Conservation (phyloP, 2,797 vertebrate genomes). For the Telmatherina bonti region DNA sequence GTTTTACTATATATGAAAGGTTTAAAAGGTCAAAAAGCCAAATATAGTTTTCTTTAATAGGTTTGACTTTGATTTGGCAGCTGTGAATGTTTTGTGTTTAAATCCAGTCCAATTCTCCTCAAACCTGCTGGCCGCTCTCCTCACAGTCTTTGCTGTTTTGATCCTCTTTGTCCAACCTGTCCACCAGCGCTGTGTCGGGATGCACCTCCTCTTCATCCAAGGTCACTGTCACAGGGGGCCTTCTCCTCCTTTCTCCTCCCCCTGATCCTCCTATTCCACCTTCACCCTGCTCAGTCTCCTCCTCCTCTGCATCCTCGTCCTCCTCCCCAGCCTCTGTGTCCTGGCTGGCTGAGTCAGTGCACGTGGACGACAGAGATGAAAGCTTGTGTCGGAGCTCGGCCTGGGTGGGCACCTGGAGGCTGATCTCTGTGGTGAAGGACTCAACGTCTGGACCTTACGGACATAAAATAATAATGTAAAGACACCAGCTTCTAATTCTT, state of each 20-base stretch:
- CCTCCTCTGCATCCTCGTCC: slow-evolving; percentile 76
- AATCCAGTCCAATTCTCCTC: slow-evolving; percentile 49
- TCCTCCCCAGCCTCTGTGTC: slow-evolving; percentile 85
- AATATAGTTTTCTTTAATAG: slow-evolving; percentile 7
- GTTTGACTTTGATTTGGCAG: slow-evolving; percentile 47
- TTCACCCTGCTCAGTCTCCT: slow-evolving; percentile 78
- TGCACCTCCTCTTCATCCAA: slow-evolving; percentile 89
- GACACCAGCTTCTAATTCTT: background rate
- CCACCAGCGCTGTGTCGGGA: slow-evolving; percentile 85
- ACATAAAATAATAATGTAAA: background rate
- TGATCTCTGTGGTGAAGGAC: slow-evolving; percentile 85
- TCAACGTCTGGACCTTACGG: slow-evolving; percentile 83
- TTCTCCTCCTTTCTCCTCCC: slow-evolving; percentile 51
- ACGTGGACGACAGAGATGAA: slow-evolving; percentile 85
- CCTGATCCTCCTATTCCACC: slow-evolving; percentile 24
- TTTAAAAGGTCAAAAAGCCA: slow-evolving; percentile 44
- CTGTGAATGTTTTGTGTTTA: slow-evolving; percentile 35
- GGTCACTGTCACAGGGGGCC: slow-evolving; percentile 65
- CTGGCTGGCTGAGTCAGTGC: slow-evolving; percentile 85
- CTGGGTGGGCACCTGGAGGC: slow-evolving; percentile 90
- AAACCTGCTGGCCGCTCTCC: slow-evolving; percentile 58
- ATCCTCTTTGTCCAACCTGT: slow-evolving; percentile 50
- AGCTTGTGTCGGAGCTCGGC: slow-evolving; percentile 85
- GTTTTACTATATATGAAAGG: slow-evolving; percentile 17
- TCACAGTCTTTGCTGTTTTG: slow-evolving; percentile 66